Percentiles rank a stretch among this genome's conserved stretches.
phyloP scores from a whole-genome alignment of 2,888 invertebrate genomes.

The Athalia rosae region DNA sequence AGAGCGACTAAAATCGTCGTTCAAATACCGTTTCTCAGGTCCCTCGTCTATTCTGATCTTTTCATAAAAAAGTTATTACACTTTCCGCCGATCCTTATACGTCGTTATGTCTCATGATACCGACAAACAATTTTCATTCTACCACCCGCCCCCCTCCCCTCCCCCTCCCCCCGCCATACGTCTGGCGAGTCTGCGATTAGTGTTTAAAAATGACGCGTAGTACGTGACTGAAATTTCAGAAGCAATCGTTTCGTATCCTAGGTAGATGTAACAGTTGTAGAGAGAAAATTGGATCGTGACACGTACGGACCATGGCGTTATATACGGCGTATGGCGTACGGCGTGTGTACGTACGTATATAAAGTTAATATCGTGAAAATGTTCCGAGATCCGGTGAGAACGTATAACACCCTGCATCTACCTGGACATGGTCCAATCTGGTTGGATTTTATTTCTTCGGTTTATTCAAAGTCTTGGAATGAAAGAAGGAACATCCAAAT shows the following conservation, averaged over 20 bases:
- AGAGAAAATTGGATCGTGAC: constrained; percentile 37
- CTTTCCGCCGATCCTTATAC: background rate
- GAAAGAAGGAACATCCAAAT: background rate
- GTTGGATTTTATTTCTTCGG: background rate
- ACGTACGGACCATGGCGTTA: background rate
- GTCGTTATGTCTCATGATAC: too few species aligned
- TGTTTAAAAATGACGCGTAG: constrained; percentile 13
- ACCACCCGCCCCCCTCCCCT: too few species aligned
- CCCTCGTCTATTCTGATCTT: too few species aligned
- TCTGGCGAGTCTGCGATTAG: constrained; percentile 2
- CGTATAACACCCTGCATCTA: background rate
- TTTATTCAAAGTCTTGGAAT: background rate
- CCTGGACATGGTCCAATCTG: background rate
- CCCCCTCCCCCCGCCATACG: too few species aligned
- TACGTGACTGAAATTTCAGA: background rate
- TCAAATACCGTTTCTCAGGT: too few species aligned
- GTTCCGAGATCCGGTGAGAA: too few species aligned
- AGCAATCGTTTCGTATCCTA: background rate
- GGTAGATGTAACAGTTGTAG: background rate
- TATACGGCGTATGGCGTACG: background rate
- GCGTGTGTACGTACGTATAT: background rate
- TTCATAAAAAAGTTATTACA: background rate
- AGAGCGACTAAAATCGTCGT: too few species aligned
- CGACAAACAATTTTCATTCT: too few species aligned
- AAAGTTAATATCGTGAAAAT: background rate